Evolutionary conservation across 2,113 vertebrate genomes (phyloP), one percentile per base, ranked within the genome.

Genomic region (Semicossyphus pulcher): DNA sequence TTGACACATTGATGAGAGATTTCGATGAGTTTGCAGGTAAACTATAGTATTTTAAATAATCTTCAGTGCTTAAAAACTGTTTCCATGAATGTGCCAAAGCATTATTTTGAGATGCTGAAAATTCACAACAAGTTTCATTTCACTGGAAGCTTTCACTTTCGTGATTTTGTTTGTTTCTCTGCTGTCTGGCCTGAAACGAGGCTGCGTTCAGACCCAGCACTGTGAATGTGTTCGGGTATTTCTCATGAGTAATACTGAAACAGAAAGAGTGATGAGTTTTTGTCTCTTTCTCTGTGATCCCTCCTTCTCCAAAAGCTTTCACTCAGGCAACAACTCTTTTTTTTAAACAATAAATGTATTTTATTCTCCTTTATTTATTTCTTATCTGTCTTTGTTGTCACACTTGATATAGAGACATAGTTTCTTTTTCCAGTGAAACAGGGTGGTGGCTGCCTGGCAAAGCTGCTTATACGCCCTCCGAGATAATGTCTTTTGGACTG

Each of bases 221-320:
- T n/a, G n/a, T n/a, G n/a, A n/a, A n/a, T n/a, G n/a, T n/a, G n/a
- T n/a, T n/a, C 12, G 34, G 12, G 3, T 32, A 20, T 54, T 85
- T 71, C 57, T 81, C 60, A 47, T 77, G 59, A 83, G 84, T 80
- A 84, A 89, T 73, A 87, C 48, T 66, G 71, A 74, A 79, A 84
- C 26, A 25, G 52, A 79, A 71, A 65, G 29, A 21, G 11, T 15
- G 10, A 10, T 31, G 1, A 28, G 42, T 61, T 5, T 36, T 4
- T 58, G 25, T 26, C 37, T 36, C n/a, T n/a, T n/a, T n/a, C n/a
- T n/a, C n/a, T n/a, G n/a, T n/a, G n/a, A n/a, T n/a, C n/a, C 5
- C 20, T 41, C 14, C 53, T 29, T 23, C 14, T 16, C 25, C 20
- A n/a, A 54, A 62, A 25, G 18, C 47, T 39, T 34, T 2, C 45